phyloP scores from a whole-genome alignment of 2,113 vertebrate species.

The Peromyscus polionotus region DNA sequence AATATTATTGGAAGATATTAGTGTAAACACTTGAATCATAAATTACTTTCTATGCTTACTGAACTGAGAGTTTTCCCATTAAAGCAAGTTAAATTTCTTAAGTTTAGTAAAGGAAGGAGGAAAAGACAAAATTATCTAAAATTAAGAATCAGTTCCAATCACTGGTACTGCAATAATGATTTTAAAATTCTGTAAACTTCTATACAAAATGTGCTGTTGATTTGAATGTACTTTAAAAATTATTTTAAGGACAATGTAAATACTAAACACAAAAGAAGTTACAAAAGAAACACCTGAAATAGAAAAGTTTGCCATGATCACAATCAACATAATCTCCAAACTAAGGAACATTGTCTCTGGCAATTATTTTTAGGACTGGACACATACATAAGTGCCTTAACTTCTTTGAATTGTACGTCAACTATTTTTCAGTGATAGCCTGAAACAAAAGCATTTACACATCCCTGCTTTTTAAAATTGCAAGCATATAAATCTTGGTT shows the following conservation, averaged over 20 bases:
- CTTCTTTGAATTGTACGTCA: neutral
- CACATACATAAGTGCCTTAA: neutral
- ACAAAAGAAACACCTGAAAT: neutral
- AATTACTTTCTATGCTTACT: neutral
- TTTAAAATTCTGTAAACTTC: neutral
- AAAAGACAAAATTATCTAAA: neutral
- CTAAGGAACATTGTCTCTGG: neutral
- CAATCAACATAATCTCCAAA: neutral
- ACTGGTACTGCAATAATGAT: neutral
- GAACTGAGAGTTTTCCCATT: neutral
- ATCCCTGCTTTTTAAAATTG: neutral
- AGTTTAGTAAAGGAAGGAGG: neutral
- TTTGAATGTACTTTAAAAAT: neutral
- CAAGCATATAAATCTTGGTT: neutral
- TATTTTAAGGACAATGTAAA: neutral
- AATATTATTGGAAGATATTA: neutral
- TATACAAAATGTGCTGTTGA: neutral
- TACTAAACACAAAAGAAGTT: neutral
- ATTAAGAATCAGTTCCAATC: neutral
- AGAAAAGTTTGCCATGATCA: neutral
- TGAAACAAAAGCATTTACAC: neutral
- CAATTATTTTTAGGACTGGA: neutral
- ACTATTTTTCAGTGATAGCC: neutral
- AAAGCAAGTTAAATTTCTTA: neutral
- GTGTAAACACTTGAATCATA: neutral